Evolutionary conservation across 2,797 vertebrate genomes (phyloP).

Genomic region (Peromyscus attwateri): DNA sequence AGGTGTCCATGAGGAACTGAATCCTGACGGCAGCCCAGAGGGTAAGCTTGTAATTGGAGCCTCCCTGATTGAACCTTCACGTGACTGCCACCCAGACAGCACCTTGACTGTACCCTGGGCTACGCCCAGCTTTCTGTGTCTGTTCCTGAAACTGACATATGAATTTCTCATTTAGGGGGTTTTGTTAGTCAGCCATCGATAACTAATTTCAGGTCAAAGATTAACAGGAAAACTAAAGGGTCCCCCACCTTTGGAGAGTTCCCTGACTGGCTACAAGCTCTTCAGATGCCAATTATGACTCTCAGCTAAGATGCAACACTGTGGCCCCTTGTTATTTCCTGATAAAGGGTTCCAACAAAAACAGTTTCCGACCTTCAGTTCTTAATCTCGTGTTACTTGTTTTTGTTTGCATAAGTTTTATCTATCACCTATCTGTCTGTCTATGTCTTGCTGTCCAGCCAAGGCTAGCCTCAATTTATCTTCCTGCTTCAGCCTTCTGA

Average conservation of each 20-base stretch:
- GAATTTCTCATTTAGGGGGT: background rate
- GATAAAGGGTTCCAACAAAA: slow-evolving; percentile 2
- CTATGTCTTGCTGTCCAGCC: background rate
- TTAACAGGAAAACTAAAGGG: background rate
- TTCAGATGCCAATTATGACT: too few species aligned
- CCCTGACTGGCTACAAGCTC: background rate
- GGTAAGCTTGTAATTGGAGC: background rate
- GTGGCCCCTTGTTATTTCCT: background rate
- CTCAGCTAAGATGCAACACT: background rate
- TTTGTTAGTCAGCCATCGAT: background rate
- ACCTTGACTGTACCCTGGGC: background rate
- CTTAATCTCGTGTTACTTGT: background rate
- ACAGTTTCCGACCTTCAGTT: background rate
- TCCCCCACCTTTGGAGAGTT: background rate
- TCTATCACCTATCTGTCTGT: background rate
- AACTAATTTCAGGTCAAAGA: background rate
- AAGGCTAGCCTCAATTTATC: background rate
- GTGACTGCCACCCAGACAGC: background rate
- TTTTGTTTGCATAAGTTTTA: background rate
- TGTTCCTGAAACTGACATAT: background rate
- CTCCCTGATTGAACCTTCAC: background rate
- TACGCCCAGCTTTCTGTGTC: background rate
- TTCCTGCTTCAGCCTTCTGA: background rate
- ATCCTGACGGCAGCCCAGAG: background rate
- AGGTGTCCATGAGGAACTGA: background rate